phyloP scores from a whole-genome alignment of 2,797 vertebrate species.

The Anolis apletophallus region DNA sequence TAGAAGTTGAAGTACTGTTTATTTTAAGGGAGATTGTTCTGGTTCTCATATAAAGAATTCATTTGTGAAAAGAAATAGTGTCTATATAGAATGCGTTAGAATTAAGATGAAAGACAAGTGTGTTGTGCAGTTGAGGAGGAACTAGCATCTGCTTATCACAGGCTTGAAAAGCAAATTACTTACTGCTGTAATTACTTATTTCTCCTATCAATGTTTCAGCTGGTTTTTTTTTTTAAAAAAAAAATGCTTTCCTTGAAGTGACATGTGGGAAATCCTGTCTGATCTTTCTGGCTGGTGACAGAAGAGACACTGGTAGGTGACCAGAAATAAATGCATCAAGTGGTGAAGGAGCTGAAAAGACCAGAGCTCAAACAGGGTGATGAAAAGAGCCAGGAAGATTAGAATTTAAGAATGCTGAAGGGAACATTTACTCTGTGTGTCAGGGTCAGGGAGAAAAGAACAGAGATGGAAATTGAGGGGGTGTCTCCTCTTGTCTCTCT shows the following conservation, averaged over 20 bases:
- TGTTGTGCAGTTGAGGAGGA: slow-evolving; percentile 15
- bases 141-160: background rate
- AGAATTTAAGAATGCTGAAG: slow-evolving; percentile 14
- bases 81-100: background rate
- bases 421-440: slow-evolving; percentile 5
- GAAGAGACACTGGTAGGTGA: slow-evolving; percentile 13
- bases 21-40: slow-evolving; percentile 38
- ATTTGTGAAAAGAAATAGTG: background rate
- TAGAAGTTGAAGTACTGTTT: slow-evolving; percentile 47
- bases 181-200: background rate
- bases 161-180: background rate
- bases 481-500: slow-evolving; percentile 6
- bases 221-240: too few relatives aligned
- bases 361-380: background rate
- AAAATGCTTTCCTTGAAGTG: background rate
- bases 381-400: slow-evolving; percentile 35
- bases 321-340: slow-evolving; percentile 24
- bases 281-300: slow-evolving; percentile 11
- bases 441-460: background rate
- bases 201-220: background rate
- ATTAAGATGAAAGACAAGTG: slow-evolving; percentile 5
- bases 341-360: slow-evolving; percentile 25
- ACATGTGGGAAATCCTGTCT: slow-evolving; percentile 23
- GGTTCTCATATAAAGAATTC: slow-evolving; percentile 44
- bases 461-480: background rate